Evolutionary conservation across 2,888 invertebrate genomes (phyloP).

Genomic region (Rhyacophila evoluta): DNA sequence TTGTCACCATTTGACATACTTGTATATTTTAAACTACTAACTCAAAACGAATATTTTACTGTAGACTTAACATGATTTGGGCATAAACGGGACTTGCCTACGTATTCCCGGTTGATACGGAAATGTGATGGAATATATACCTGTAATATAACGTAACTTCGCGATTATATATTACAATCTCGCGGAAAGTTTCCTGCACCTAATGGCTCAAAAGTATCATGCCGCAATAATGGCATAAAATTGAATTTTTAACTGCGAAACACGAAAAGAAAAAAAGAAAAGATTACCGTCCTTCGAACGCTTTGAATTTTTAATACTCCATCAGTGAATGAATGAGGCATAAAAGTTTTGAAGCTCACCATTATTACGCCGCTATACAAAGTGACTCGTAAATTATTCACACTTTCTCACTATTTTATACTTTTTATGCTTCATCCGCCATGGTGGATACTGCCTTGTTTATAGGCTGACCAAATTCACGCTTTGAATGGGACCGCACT

Average conservation of each 20-base stretch:
- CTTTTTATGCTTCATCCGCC: neutral
- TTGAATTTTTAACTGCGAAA: slow-evolving; percentile 13
- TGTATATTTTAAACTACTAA: too few species aligned
- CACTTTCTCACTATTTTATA: slow-evolving; percentile 25
- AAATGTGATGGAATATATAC: too few species aligned
- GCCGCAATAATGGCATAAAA: slow-evolving; percentile 22
- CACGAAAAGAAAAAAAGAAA: slow-evolving; percentile 9
- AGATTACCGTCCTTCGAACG: slow-evolving; percentile 24
- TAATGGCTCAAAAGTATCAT: slow-evolving; percentile 22
- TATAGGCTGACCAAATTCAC: neutral
- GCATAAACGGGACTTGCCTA: too few species aligned
- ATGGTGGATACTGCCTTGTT: neutral
- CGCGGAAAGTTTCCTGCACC: neutral
- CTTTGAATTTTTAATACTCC: slow-evolving; percentile 22
- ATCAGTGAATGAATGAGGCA: slow-evolving; percentile 22
- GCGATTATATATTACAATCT: neutral
- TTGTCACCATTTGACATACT: too few species aligned
- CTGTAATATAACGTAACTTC: neutral
- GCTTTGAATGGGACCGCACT: too few species aligned
- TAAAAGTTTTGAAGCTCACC: slow-evolving; percentile 20
- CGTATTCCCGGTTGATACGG: too few species aligned
- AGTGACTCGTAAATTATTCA: slow-evolving; percentile 31
- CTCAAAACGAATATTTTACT: too few species aligned
- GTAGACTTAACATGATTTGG: too few species aligned
- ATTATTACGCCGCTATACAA: slow-evolving; percentile 6